A percentile compares a stretch with the other conserved stretches of the same genome.
Evolutionary conservation across 2,888 invertebrate species (phyloP).

Genomic region (Gastrophysa polygoni): DNA sequence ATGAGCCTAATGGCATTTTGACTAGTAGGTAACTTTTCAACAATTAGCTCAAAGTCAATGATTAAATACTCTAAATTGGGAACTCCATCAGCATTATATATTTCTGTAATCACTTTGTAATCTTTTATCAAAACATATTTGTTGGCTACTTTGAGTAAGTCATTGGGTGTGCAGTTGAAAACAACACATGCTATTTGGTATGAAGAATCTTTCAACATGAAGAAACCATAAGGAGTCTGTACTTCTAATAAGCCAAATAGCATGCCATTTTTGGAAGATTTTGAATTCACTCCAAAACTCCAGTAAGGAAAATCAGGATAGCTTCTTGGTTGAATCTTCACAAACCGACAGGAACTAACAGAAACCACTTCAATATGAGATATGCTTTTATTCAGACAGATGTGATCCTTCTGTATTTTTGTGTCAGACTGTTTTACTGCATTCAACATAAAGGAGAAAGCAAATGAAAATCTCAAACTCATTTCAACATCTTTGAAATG

Average conservation of each 20-base stretch:
- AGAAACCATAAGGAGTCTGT: constrained; percentile 22
- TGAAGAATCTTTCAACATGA: constrained; percentile 25
- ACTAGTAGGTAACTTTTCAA: background rate
- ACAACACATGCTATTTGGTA: constrained; percentile 24
- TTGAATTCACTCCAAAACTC: constrained; percentile 35
- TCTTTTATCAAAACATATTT: constrained; percentile 30
- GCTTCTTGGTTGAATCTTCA: constrained; percentile 21
- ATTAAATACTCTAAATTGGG: constrained; percentile 32
- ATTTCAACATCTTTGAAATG: constrained; percentile 6
- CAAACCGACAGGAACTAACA: constrained; percentile 24
- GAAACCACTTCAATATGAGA: constrained; percentile 16
- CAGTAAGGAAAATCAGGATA: constrained; percentile 26
- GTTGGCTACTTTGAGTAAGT: constrained; percentile 15
- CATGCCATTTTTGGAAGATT: constrained; percentile 17
- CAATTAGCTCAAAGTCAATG: constrained; percentile 27
- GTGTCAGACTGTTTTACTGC: background rate
- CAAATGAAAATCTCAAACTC: background rate
- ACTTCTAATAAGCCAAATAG: constrained; percentile 30
- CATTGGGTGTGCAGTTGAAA: constrained; percentile 1
- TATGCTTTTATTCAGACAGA: constrained; percentile 5
- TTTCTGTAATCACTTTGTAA: constrained; percentile 33
- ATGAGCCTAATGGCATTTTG: background rate
- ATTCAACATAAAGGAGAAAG: background rate
- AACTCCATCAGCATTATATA: constrained; percentile 25
- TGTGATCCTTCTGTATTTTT: background rate